These are phyloP conservation scores for Melangyna quadrimaculata DNA, from an alignment of 2,888 invertebrate genomes.

Conservation along the genomic window DNA sequence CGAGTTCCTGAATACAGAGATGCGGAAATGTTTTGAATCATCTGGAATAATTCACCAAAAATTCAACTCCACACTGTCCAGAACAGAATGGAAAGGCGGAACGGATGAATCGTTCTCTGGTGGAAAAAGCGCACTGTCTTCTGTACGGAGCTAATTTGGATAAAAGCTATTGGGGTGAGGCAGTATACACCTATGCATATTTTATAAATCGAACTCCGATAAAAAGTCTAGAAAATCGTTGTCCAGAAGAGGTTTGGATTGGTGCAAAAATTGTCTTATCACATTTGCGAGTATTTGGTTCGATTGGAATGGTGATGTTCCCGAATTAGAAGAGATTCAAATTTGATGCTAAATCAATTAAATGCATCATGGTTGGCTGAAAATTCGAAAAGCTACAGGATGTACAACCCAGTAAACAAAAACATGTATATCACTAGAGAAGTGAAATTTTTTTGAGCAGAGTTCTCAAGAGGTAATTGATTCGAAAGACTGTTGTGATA, in stretches of 20 bases:
- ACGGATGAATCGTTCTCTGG: conserved; percentile 57
- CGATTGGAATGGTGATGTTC: conserved; percentile 13
- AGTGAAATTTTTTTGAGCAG: neutral
- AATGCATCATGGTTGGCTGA: conserved; percentile 13
- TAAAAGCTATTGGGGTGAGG: conserved; percentile 59
- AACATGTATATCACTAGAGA: neutral
- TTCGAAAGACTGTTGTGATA: neutral
- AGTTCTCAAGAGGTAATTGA: conserved; percentile 3
- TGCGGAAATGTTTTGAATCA: conserved; percentile 4
- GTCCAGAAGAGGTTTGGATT: conserved; percentile 78
- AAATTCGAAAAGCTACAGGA: neutral
- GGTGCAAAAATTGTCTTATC: conserved; percentile 75
- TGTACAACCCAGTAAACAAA: neutral
- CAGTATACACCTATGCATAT: conserved; percentile 67
- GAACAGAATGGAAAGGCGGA: conserved; percentile 11
- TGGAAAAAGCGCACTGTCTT: conserved; percentile 65
- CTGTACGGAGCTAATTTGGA: conserved; percentile 36
- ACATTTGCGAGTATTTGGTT: conserved; percentile 77
- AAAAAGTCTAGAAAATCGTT: conserved; percentile 54
- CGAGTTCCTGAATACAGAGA: conserved; percentile 12
- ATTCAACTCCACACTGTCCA: neutral
- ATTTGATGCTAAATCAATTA: conserved; percentile 20
- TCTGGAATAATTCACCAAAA: conserved; percentile 20
- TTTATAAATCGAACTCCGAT: conserved; percentile 13
- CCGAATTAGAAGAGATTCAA: conserved; percentile 3